Percentiles rank a stretch among this genome's conserved stretches.
These are phyloP conservation scores for Chrosomus eos DNA, from an alignment of 2,797 vertebrate species.

Conservation along the genomic window DNA sequence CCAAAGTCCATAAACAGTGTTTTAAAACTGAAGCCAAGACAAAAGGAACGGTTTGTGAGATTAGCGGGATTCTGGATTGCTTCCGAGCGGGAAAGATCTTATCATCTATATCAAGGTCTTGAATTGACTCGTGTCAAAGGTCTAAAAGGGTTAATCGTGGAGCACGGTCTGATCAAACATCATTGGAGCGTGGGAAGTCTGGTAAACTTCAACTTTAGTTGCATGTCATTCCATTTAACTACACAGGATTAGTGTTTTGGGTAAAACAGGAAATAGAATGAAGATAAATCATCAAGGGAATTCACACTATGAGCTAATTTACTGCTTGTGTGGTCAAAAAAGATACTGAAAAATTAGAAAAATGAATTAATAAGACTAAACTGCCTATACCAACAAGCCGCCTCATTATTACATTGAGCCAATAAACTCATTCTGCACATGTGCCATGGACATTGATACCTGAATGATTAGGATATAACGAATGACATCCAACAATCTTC, in stretches of 20 bases:
- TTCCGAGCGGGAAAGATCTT: conserved; percentile 16
- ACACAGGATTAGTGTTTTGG: not conserved
- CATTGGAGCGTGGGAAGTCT: conserved; percentile 14
- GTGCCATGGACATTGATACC: not conserved
- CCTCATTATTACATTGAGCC: not conserved
- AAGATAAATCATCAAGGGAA: not conserved
- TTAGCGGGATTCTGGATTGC: not conserved
- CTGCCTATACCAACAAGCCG: not conserved
- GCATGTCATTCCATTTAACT: conserved; percentile 1
- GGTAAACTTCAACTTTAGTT: conserved; percentile 26
- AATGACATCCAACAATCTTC: not conserved
- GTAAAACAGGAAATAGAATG: conserved; percentile 11
- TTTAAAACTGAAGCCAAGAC: conserved; percentile 19
- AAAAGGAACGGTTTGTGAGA: conserved; percentile 13
- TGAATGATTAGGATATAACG: not conserved
- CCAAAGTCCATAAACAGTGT: conserved; percentile 45
- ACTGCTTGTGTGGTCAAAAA: not conserved
- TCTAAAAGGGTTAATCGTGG: not conserved
- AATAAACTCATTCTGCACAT: not conserved
- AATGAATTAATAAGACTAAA: no score
- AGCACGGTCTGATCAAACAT: conserved; percentile 19
- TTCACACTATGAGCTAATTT: conserved; percentile 18
- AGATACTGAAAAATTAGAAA: not conserved
- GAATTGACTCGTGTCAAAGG: conserved; percentile 16
- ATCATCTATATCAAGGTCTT: not conserved